Evolutionary conservation across 2,113 vertebrate species (phyloP), one percentile per base, ranked within the genome.

Genomic region (Astur gentilis): DNA sequence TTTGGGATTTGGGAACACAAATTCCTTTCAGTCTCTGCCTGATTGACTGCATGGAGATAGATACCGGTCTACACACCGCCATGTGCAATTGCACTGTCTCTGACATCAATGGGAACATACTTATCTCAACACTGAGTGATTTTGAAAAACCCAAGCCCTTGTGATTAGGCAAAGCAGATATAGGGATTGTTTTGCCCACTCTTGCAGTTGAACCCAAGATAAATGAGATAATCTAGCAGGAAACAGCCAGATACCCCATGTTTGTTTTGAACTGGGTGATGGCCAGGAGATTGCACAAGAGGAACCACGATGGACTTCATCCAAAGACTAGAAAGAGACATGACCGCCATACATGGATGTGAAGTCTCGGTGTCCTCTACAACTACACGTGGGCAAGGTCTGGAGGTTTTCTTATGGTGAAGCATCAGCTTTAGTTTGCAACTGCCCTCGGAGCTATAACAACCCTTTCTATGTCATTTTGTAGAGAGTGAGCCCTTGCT

Each of bases 151-250:
- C 5, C 25, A 82, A 42, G 3, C 5, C 6, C 4, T 58, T 83
- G 11, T 58, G 49, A 54, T 73, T 38, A 77, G 2, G 5, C 29
- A 66, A 70, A 47, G 29, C 11, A 75, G 67, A 64, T 26, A 23
- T 0, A 62, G 13, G 9, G 47, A 7, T 20, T 0, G 0, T 76
- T 87, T 87, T 73, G 1, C 18, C 29, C 31, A 13, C 14, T 42
- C 7, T 32, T 79, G 38, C 22, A 72, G 61, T 13, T 57, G 70
- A 66, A 75, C 7, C 6, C 49, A 67, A 40, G 1, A 20, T 61
- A 87, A 61, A 81, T 10, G 9, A 81, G 29, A 78, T 44, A 54
- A 62, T 40, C 15, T 62, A 27, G 5, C 36, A 91, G 21, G 55
- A 91, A 91, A 58, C 6, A 38, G 6, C 4, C 55, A 47, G 49